Evolutionary conservation across 2,797 vertebrate species (phyloP), one percentile per base, ranked within the genome.

Genomic region (Heliangelus exortis): DNA sequence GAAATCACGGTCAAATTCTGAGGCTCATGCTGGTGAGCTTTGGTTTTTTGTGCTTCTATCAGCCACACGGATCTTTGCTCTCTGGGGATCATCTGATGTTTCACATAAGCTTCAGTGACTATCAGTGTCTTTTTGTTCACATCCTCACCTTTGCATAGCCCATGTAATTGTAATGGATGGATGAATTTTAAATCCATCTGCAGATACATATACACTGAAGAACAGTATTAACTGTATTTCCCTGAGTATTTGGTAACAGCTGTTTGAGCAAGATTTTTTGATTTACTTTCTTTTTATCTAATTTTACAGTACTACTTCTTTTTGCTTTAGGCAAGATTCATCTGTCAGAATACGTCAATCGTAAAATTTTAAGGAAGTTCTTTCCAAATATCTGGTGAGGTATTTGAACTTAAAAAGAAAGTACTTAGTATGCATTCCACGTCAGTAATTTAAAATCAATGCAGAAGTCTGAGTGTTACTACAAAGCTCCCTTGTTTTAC

Each of bases 171-270:
- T 77, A 89, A 90, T 81, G 74, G 85, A 85, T 90, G 47, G 69
- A 87, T 72, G 83, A 75, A 83, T 89, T 90, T 90, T 75, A 82
- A 94, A 93, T 51, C 68, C 89, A 94, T 95, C 89, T 94, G 92
- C 81, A 77, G 78, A 36, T 76, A 61, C 90, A 15, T 41, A 41
- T 41, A 41, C 39, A 41, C 13, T 41, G 13, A 14, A 41, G 39
- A 41, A 14, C 5, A 41, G 39, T 41, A 14, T 41, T 41, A 41
- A 41, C 13, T 62, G 11, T 63, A 53, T 90, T 95, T 96, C 84
- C 47, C 92, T 36, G 68, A 77, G 65, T 57, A 43, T 92, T 91
- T 91, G 26, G 29, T 74, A 93, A 54, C 93, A 95, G 87, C 86
- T 95, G 81, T 65, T 92, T 74, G 68, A 93, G 54, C 33, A 87